These are phyloP conservation scores for Pteria penguin DNA, from an alignment of 2,888 invertebrate species.

Conservation along the genomic window DNA sequence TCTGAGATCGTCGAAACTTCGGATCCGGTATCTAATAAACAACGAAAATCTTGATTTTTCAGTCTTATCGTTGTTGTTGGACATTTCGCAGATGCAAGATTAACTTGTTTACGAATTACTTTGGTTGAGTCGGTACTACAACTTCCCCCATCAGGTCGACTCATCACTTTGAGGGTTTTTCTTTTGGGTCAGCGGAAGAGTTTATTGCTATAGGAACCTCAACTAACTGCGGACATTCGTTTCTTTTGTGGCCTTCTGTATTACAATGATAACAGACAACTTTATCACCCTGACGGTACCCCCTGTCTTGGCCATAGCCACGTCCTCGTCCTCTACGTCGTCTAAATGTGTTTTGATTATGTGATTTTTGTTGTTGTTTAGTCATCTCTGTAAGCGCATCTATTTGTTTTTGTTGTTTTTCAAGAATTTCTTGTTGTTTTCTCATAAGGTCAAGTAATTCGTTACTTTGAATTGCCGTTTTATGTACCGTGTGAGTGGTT, in stretches of 20 bases:
- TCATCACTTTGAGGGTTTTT: neutral
- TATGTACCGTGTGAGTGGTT: neutral
- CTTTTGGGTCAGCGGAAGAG: slow-evolving; percentile 8
- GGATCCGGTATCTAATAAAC: neutral
- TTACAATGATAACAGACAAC: slow-evolving; percentile 1
- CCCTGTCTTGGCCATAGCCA: neutral
- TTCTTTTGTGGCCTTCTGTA: slow-evolving; percentile 1
- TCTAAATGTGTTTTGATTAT: too few relatives aligned
- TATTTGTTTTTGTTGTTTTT: slow-evolving; percentile 20
- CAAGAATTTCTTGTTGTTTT: slow-evolving; percentile 15
- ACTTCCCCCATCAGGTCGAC: slow-evolving; percentile 9
- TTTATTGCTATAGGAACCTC: neutral
- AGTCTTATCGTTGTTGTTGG: neutral
- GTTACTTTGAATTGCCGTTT: neutral
- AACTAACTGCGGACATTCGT: neutral
- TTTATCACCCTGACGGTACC: too few relatives aligned
- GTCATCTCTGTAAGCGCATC: neutral
- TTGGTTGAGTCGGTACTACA: neutral
- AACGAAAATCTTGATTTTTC: neutral
- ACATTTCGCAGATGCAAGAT: neutral
- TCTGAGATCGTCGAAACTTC: neutral
- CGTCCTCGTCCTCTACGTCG: neutral
- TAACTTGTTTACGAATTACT: neutral
- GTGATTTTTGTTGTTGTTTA: neutral
- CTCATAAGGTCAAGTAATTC: slow-evolving; percentile 5